A percentile compares a stretch with the other conserved stretches of the same genome.
phyloP scores from a whole-genome alignment of 2,797 vertebrate species.

The Channallabes apus region DNA sequence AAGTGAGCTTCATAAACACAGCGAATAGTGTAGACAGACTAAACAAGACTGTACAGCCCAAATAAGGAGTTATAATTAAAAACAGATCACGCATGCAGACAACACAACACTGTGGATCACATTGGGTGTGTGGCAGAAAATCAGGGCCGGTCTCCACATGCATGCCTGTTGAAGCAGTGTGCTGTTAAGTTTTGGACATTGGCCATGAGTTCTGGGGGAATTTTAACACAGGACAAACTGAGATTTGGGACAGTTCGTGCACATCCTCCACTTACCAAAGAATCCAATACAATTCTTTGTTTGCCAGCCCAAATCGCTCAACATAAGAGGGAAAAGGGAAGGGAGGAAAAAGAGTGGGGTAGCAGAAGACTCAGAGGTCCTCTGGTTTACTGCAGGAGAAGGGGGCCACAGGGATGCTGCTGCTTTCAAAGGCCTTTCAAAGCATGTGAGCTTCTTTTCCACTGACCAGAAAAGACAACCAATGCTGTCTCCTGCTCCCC shows the following conservation, averaged over 20 bases:
- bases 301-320: slow-evolving; percentile 57
- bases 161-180: slow-evolving; percentile 68
- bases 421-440: slow-evolving; percentile 39
- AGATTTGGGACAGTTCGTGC: slow-evolving; percentile 65
- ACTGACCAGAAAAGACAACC: slow-evolving; percentile 37
- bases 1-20: slow-evolving; percentile 21
- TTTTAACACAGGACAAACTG: slow-evolving; percentile 58
- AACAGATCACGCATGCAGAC: slow-evolving; percentile 36
- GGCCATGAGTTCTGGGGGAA: slow-evolving; percentile 17
- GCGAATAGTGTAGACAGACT: slow-evolving; percentile 43
- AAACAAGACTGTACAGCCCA: slow-evolving; percentile 31
- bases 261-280: slow-evolving; percentile 79
- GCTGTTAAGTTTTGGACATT: slow-evolving; percentile 49
- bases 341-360: slow-evolving; percentile 23
- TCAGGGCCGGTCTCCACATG: slow-evolving; percentile 50
- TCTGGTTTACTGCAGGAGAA: slow-evolving; percentile 60
- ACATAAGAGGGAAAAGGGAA: slow-evolving; percentile 36
- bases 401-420: slow-evolving; percentile 55
- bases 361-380: slow-evolving; percentile 44
- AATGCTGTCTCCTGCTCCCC: slow-evolving; percentile 45
- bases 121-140: slow-evolving; percentile 43
- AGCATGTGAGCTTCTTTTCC: slow-evolving; percentile 19
- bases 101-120: slow-evolving; percentile 61
- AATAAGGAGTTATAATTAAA: slow-evolving; percentile 4
- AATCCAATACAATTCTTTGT: slow-evolving; percentile 77